Percentiles rank a stretch among this genome's conserved stretches.
Evolutionary conservation across 2,797 vertebrate genomes (phyloP).

Genomic region (Coregonus suidteri): DNA sequence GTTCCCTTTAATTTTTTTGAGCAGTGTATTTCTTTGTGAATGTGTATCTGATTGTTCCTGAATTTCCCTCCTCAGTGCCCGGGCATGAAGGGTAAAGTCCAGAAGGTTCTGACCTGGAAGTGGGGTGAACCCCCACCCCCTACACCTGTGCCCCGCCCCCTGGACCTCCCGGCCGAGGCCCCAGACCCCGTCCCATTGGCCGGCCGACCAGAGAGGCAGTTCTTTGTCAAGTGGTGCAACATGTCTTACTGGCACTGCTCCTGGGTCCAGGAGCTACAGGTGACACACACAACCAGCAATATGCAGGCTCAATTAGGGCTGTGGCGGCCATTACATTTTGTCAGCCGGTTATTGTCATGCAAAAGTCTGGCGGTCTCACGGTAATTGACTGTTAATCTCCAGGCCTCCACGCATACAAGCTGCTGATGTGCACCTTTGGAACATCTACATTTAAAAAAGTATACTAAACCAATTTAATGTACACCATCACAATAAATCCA

Average conservation of each 20-base stretch:
- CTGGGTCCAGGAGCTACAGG: constrained; percentile 97
- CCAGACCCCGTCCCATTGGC: constrained; percentile 90
- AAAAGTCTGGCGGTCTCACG: no score
- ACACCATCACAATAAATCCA: no score
- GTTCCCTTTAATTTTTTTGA: no score
- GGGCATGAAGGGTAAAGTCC: constrained; percentile 93
- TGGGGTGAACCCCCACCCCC: constrained; percentile 93
- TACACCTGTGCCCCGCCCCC: constrained; percentile 87
- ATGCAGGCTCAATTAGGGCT: no score
- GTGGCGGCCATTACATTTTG: no score
- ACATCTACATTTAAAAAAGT: no score
- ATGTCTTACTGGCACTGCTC: constrained; percentile 99
- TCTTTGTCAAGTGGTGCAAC: constrained; percentile 98
- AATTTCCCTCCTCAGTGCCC: constrained; percentile 81
- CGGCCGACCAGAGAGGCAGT: constrained; percentile 92
- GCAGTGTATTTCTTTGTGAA: no score
- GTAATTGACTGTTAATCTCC: no score
- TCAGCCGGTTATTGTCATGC: no score
- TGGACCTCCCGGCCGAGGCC: constrained; percentile 84
- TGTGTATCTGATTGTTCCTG: neutral
- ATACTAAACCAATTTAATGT: no score
- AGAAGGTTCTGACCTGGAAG: constrained; percentile 96
- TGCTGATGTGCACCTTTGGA: no score
- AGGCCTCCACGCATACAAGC: no score
- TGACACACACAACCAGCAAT: constrained; percentile 43